These are phyloP conservation scores for Pristionchus japonicus DNA, from an alignment of 2,888 invertebrate species.

Conservation along the genomic window DNA sequence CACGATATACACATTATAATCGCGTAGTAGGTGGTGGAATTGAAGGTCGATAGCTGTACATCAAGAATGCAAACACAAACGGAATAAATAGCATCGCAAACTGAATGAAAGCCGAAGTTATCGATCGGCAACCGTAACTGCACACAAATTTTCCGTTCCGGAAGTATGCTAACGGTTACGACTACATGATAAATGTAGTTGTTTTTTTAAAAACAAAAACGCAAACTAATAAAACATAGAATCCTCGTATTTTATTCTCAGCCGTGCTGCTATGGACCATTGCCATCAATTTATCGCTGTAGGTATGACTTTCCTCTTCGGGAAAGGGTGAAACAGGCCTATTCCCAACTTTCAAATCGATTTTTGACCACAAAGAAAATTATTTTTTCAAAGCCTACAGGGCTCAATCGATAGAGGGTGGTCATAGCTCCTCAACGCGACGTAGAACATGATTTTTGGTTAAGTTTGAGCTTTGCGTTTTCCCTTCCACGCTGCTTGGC, in stretches of 20 bases:
- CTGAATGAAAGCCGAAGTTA: background rate
- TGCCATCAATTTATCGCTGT: background rate
- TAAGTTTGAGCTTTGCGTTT: no score
- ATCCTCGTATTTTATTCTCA: background rate
- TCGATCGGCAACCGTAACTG: background rate
- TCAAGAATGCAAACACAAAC: background rate
- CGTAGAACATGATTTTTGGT: no score
- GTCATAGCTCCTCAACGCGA: no score
- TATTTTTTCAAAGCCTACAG: no score
- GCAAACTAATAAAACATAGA: background rate
- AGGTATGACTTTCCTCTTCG: no score
- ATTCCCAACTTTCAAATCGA: no score
- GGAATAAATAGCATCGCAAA: background rate
- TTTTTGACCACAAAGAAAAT: no score
- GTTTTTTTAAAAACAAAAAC: background rate
- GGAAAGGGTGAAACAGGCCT: no score
- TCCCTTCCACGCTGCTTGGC: no score
- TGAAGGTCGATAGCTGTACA: background rate
- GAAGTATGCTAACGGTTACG: background rate
- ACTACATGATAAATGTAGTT: background rate
- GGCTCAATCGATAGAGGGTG: no score
- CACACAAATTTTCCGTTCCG: background rate
- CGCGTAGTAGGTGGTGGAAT: background rate
- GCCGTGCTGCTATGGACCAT: background rate
- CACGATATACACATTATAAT: background rate